Evolutionary conservation across 2,113 vertebrate genomes (phyloP).

Genomic region (Ochotona curzoniae): DNA sequence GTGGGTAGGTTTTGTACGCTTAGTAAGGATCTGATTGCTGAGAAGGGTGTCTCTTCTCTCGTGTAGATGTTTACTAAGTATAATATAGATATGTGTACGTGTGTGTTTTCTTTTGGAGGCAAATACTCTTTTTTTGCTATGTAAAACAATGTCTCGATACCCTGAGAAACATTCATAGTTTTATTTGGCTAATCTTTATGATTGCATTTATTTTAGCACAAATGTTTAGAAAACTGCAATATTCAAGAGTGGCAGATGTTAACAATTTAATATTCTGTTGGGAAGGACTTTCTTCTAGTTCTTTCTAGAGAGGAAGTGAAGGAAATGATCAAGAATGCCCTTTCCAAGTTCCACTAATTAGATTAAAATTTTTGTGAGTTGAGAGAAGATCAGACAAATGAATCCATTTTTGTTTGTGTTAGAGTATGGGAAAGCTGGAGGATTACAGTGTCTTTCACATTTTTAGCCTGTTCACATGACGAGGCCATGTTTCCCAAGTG

Average conservation of each 20-base stretch:
- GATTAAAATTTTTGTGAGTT: constrained; percentile 72
- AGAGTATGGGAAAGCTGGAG: constrained; percentile 45
- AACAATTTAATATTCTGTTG: constrained; percentile 29
- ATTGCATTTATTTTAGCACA: constrained; percentile 34
- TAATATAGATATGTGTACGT: background rate
- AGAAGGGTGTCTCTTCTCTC: too few species aligned
- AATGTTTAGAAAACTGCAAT: background rate
- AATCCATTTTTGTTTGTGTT: constrained; percentile 71
- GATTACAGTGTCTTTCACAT: constrained; percentile 51
- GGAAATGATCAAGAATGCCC: constrained; percentile 47
- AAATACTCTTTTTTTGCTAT: constrained; percentile 31
- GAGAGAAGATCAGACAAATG: constrained; percentile 60
- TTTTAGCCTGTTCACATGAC: constrained; percentile 55
- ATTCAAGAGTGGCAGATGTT: background rate
- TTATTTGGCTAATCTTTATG: background rate
- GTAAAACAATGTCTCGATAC: constrained; percentile 27
- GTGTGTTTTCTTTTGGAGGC: constrained; percentile 59
- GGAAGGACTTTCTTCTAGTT: constrained; percentile 64
- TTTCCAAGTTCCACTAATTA: constrained; percentile 69
- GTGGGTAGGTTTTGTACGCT: too few species aligned
- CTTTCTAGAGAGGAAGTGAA: too few species aligned
- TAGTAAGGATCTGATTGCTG: too few species aligned
- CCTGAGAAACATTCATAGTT: background rate
- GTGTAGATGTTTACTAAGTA: background rate
- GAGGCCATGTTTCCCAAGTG: constrained; percentile 36